Base-by-base conservation (phyloP, 37 sponge, comb jelly and placozoan species). In the Haliclona indistincta region DNA sequence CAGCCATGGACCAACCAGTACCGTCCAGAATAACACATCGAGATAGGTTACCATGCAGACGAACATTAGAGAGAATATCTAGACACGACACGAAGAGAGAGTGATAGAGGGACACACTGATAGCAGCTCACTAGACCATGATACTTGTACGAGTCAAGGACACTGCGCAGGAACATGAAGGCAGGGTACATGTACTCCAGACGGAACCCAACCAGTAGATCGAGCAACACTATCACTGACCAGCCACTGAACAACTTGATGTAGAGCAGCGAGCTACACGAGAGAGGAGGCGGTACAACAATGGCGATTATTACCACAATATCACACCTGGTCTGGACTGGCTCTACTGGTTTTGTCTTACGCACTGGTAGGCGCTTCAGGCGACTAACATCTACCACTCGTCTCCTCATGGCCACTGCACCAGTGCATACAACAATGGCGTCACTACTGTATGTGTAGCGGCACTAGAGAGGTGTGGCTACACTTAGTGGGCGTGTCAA, bases 171-270 rank as follows among this genome's bases (percentile, higher is more conserved):
- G 41, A 84, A 84, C 85, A 84, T 84, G 56, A 84, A 23, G 13
- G 63, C 67, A 8, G 85, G 85, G 63, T 84, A 84, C 54, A 84
- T 63, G 40, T 71, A 77, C 67, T 84, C 85, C 17, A 84, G 64
- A 13, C 85, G 67, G 47, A 84, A 84, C 22, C 77, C 67, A 8
- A 70, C 71, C 55, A 84, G 7, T 25, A 72, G 63, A 61, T 84
- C 85, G 52, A 84, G 37, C 15, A 84, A 65, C 28, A 84, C 54
- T 6, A 84, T 17, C 5, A 47, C 55, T 38, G 70, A 4, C 77
- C 85, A 77, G 15, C 77, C 78, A 68, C 70, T 5, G 30, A 84
- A n/a, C 56, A 76, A 43, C 72, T 84, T 84, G 54, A 73, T 63
- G 38, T 77, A 72, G 0, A 76, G 47, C 54, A 47, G 49, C 2